A percentile compares a stretch with the other conserved stretches of the same genome.
Evolutionary conservation across 2,888 invertebrate species (phyloP).

Genomic region (Mesochorus sp.): DNA sequence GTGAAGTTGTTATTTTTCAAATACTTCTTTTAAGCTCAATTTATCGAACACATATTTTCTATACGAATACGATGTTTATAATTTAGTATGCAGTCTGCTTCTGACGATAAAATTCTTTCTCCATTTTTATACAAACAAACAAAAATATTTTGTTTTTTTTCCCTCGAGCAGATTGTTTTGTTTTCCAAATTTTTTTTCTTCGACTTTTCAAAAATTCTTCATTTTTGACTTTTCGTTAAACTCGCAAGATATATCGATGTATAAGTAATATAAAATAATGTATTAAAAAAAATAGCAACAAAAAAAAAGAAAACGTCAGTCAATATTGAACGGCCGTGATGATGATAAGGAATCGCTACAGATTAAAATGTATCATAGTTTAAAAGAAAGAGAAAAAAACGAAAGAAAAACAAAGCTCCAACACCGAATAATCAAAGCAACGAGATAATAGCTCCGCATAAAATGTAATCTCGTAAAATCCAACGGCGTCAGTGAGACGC

Average conservation of each 20-base stretch:
- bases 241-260: background rate
- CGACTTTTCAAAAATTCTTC: background rate
- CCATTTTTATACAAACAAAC: background rate
- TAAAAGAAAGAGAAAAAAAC: background rate
- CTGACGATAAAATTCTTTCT: conserved; percentile 24
- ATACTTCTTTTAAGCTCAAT: conserved; percentile 24
- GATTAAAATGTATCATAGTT: conserved; percentile 27
- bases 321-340: conserved; percentile 61
- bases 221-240: background rate
- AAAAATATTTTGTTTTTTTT: conserved; percentile 9
- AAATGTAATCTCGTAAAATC: conserved; percentile 13
- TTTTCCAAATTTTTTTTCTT: too few relatives aligned
- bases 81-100: background rate
- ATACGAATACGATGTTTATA: background rate
- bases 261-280: background rate
- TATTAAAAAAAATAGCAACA: background rate
- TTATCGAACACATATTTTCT: conserved; percentile 8
- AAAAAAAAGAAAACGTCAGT: conserved; percentile 49
- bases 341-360: conserved; percentile 44
- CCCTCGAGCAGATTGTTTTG: too few relatives aligned
- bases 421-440: conserved; percentile 51
- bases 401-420: too few relatives aligned
- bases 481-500: conserved; percentile 10
- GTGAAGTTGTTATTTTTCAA: conserved; percentile 35
- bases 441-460: conserved; percentile 42